Evolutionary conservation across 2,797 vertebrate genomes (phyloP).

Genomic region (Benthosema pterotum): DNA sequence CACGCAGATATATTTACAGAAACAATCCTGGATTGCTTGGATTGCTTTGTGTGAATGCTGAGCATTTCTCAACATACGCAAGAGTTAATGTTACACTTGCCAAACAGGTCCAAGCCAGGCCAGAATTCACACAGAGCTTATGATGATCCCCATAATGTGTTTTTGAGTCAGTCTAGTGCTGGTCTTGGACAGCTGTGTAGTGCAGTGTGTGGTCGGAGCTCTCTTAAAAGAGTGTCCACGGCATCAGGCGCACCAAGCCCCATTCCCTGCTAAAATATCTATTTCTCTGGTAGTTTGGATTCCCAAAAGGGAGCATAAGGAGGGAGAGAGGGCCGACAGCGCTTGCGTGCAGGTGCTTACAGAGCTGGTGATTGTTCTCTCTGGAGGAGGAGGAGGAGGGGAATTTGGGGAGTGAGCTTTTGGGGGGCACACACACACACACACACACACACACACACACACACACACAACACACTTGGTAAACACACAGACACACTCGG

Average conservation of each 20-base stretch:
- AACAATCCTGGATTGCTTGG: too few relatives aligned
- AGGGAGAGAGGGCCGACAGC: constrained; percentile 34
- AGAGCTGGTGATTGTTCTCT: constrained; percentile 64
- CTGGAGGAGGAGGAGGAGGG: constrained; percentile 23
- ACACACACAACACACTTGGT: not conserved
- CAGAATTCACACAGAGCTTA: not conserved
- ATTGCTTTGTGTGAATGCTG: too few relatives aligned
- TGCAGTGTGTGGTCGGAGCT: too few relatives aligned
- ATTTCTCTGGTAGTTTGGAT: constrained; percentile 54
- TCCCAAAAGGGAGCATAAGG: constrained; percentile 62
- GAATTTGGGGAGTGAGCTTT: too few relatives aligned
- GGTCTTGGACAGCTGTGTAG: too few relatives aligned
- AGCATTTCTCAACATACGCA: too few relatives aligned
- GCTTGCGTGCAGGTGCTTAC: constrained; percentile 64
- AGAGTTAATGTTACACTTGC: too few relatives aligned
- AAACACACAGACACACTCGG: not conserved
- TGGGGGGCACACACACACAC: too few relatives aligned
- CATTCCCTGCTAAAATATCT: constrained; percentile 61
- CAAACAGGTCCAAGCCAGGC: not conserved
- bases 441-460: not conserved
- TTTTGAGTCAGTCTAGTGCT: too few relatives aligned
- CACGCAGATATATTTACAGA: too few relatives aligned
- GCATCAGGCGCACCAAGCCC: constrained; percentile 21
- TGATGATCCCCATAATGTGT: too few relatives aligned
- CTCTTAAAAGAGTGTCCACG: not conserved